Base-by-base conservation (phyloP, 2,113 vertebrate species). In the Scophthalmus maximus region DNA sequence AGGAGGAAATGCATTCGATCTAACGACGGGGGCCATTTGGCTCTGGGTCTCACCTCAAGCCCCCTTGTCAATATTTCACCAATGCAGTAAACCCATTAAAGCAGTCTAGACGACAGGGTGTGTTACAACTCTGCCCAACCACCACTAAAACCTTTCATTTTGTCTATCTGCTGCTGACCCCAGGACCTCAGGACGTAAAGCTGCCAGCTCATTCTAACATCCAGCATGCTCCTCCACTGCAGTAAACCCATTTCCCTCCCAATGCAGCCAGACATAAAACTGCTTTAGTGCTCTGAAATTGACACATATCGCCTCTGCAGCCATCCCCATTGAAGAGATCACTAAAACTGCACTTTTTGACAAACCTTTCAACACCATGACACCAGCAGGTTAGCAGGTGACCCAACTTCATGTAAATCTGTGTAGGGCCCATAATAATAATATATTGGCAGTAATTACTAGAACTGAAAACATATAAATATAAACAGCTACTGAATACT, bases 51-150 rank as follows among this genome's bases (percentile, higher is more conserved):
- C 73, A 85, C 81, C 86, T 88, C 76, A 30, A 80, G 82, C 76
- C 79, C 73, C 34, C 78, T 29, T 84, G 88, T 89, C 91, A 91
- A 92, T 90, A 91, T 91, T 89, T 93, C 87, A 93, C 86, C 83
- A 81, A 81, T 68, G 87, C 84, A 79, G 84, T 92, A 88, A 91
- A 91, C 56, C 83, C 85, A 90, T 93, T 92, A 90, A 91, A 81
- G 83, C 65, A 76, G 93, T 94, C 92, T 94, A 93, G 93, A 94
- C 93, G 79, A 74, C 20, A n/a, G 74, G 79, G 72, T 68, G 78
- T 76, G 89, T 90, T 87, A 90, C 73, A 82, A 87, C 85, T 76
- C 65, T 27, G 69, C 67, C 71, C 76, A 77, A 86, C 72, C 82
- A 87, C 75, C 76, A 81, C 73, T 82, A 86, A 90, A 88, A 82